phyloP scores from a whole-genome alignment of 1,140 invertebrate species.

The Camponotus floridanus region DNA sequence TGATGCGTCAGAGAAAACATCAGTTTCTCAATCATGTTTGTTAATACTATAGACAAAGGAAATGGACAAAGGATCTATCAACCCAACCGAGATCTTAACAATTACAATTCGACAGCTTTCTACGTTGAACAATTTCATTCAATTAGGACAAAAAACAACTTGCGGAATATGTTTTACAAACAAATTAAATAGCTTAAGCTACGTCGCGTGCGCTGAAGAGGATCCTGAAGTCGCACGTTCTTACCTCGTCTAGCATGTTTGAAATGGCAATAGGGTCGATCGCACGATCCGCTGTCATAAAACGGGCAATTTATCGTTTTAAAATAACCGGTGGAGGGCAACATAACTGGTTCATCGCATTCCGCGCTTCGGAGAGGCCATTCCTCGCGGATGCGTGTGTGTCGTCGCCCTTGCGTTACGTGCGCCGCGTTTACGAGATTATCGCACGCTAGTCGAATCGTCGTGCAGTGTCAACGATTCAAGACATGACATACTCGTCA shows the following conservation, averaged over 20 bases:
- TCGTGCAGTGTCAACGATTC: not conserved
- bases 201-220: not conserved
- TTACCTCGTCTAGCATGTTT: conserved; percentile 92
- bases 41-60: not conserved
- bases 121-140: not conserved
- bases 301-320: conserved; percentile 94
- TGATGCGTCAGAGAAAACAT: not conserved
- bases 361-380: conserved; percentile 59
- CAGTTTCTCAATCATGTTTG: not conserved
- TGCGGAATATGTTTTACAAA: not conserved
- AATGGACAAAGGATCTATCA: not conserved
- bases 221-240: not conserved
- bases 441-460: not conserved
- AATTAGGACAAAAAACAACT: not conserved
- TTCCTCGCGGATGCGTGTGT: conserved; percentile 14
- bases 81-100: not conserved
- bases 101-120: not conserved
- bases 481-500: not conserved
- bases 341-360: conserved; percentile 88
- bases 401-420: not conserved
- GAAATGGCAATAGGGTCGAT: conserved; percentile 96
- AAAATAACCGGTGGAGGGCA: conserved; percentile 95
- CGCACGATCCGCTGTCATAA: conserved; percentile 92
- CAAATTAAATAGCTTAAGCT: not conserved
- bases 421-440: not conserved